phyloP scores from a whole-genome alignment of 1,140 invertebrate genomes.

The Trigoniulus corallinus region DNA sequence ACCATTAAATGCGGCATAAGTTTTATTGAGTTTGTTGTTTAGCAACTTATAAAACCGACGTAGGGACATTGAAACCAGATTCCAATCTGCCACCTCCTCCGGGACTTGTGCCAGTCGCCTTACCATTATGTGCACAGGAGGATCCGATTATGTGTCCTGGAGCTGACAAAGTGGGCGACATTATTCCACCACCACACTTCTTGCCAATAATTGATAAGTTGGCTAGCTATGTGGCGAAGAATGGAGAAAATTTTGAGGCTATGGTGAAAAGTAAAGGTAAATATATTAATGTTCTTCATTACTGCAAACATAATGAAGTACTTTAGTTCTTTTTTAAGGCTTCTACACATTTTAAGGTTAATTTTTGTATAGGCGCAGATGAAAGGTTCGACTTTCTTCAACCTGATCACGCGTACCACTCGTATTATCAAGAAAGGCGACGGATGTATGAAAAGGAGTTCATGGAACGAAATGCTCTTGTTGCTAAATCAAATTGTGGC shows the following conservation, averaged over 20 bases:
- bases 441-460: background rate
- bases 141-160: constrained; percentile 8
- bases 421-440: constrained; percentile 42
- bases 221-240: constrained; percentile 84
- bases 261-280: constrained; percentile 64
- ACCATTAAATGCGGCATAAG: too few relatives aligned
- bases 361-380: constrained; percentile 29
- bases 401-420: constrained; percentile 47
- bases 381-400: constrained; percentile 65
- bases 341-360: background rate
- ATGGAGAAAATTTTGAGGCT: constrained; percentile 79
- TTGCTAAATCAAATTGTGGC: background rate
- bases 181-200: constrained; percentile 53
- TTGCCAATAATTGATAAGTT: constrained; percentile 87
- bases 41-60: too few relatives aligned
- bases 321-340: constrained; percentile 7
- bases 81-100: constrained; percentile 5
- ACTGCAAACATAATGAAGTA: background rate
- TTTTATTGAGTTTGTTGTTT: too few relatives aligned
- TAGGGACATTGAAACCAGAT: too few relatives aligned
- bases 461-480: too few relatives aligned
- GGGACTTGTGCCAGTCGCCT: constrained; percentile 17
- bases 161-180: constrained; percentile 12
- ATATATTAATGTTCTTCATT: constrained; percentile 5
- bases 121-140: constrained; percentile 15